Conservation (phyloP, 1,140 invertebrate genomes). For the Drosophila sturtevanti region DNA sequence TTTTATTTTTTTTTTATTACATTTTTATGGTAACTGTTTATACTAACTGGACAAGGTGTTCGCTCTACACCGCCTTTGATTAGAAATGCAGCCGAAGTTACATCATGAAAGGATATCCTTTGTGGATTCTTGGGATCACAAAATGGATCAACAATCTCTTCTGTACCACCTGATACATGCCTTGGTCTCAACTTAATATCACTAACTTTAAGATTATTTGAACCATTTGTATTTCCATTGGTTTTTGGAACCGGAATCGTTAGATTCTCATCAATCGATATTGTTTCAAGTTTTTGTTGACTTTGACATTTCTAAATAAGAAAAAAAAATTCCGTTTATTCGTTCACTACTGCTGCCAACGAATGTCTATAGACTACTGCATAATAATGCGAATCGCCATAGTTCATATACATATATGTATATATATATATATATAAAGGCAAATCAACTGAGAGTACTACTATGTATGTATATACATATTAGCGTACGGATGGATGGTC, state of each 20-base stretch:
- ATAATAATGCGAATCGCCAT: constrained; percentile 17
- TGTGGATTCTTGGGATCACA: constrained; percentile 91
- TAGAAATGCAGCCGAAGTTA: constrained; percentile 94
- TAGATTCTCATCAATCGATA: constrained; percentile 25
- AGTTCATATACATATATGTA: constrained; percentile 29
- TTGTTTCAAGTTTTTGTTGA: constrained; percentile 37
- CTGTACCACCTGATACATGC: constrained; percentile 45
- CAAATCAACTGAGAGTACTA: constrained; percentile 38
- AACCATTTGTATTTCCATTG: constrained; percentile 7
- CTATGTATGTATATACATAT: constrained; percentile 6
- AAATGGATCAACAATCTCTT: constrained; percentile 71
- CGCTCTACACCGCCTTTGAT: constrained; percentile 92
- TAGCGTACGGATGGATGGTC: constrained; percentile 32
- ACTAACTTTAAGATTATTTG: constrained; percentile 15
- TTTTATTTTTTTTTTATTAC: neutral
- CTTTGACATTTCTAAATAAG: constrained; percentile 39
- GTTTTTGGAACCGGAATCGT: neutral
- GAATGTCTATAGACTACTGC: constrained; percentile 46
- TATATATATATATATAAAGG: constrained; percentile 25
- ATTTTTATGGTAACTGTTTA: neutral
- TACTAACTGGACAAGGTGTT: constrained; percentile 92
- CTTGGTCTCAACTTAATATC: constrained; percentile 6
- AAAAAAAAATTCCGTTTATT: neutral
- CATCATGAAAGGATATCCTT: constrained; percentile 91
- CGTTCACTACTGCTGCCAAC: constrained; percentile 15